Percentiles rank a stretch among this genome's conserved stretches.
Conservation (phyloP, 2,113 vertebrate genomes). For the Aplodontia rufa region DNA sequence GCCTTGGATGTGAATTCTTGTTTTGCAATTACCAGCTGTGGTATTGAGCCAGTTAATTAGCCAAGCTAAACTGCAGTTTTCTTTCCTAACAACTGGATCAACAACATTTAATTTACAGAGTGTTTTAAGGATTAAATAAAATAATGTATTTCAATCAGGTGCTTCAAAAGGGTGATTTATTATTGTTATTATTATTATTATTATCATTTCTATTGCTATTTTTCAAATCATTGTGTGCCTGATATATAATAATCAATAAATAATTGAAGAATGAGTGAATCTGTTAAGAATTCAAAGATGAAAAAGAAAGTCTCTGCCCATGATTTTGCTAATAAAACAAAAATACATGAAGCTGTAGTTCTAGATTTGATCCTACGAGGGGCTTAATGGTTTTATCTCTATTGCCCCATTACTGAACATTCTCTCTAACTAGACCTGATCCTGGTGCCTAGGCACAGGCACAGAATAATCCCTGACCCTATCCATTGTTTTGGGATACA, state of each 20-base stretch:
- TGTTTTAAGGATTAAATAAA: neutral
- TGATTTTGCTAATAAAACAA: conserved; percentile 43
- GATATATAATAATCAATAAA: neutral
- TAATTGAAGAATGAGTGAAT: conserved; percentile 6
- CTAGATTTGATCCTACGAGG: neutral
- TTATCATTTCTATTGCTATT: neutral
- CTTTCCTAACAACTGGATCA: neutral
- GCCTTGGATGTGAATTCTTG: neutral
- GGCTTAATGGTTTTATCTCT: neutral
- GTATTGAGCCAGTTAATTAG: neutral
- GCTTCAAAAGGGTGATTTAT: neutral
- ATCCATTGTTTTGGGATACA: neutral
- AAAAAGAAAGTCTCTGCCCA: conserved; percentile 8
- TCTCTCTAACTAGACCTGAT: neutral
- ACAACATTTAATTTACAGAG: neutral
- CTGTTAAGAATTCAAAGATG: conserved; percentile 9
- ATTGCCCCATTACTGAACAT: neutral
- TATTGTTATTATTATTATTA: neutral
- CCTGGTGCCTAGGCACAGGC: neutral
- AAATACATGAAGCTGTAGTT: neutral
- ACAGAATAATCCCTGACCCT: neutral
- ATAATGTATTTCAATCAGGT: neutral
- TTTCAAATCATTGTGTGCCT: neutral
- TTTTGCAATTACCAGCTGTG: neutral
- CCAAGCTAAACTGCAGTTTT: neutral